Evolutionary conservation across 2,113 vertebrate species (phyloP).

Genomic region (Tetrax tetrax): DNA sequence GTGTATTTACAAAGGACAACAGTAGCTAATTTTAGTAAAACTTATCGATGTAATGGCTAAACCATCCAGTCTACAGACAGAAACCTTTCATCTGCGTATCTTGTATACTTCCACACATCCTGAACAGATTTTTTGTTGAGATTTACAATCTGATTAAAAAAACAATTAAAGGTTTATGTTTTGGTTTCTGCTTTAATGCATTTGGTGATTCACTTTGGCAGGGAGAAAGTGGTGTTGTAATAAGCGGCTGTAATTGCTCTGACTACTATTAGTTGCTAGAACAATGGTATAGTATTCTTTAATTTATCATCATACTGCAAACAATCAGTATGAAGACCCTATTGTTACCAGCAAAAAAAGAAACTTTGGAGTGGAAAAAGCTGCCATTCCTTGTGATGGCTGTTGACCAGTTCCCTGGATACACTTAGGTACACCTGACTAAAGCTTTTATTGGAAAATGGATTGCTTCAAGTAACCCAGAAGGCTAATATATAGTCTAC

Average conservation of each 20-base stretch:
- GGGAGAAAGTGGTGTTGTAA: not conserved
- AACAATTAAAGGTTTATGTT: not conserved
- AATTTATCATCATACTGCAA: not conserved
- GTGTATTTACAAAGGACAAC: not conserved
- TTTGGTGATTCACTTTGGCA: not conserved
- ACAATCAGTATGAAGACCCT: slow-evolving; percentile 8
- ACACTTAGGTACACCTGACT: slow-evolving; percentile 42
- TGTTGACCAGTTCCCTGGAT: slow-evolving; percentile 13
- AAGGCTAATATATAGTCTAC: slow-evolving; percentile 24
- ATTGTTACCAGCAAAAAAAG: not conserved
- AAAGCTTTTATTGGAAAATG: slow-evolving; percentile 61
- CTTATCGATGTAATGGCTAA: not conserved
- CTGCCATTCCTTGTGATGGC: not conserved
- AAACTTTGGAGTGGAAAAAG: slow-evolving; percentile 30
- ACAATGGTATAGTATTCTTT: not conserved
- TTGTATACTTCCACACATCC: not conserved
- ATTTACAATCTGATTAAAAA: not conserved
- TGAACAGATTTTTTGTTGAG: not conserved
- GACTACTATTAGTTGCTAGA: not conserved
- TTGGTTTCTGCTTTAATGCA: slow-evolving; percentile 1
- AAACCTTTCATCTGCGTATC: not conserved
- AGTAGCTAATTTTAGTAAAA: not conserved
- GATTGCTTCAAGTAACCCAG: slow-evolving; percentile 44
- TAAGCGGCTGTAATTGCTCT: not conserved
- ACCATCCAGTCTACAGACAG: not conserved